Base-by-base conservation (phyloP, 1,140 invertebrate species). In the Bradysia coprophila region DNA sequence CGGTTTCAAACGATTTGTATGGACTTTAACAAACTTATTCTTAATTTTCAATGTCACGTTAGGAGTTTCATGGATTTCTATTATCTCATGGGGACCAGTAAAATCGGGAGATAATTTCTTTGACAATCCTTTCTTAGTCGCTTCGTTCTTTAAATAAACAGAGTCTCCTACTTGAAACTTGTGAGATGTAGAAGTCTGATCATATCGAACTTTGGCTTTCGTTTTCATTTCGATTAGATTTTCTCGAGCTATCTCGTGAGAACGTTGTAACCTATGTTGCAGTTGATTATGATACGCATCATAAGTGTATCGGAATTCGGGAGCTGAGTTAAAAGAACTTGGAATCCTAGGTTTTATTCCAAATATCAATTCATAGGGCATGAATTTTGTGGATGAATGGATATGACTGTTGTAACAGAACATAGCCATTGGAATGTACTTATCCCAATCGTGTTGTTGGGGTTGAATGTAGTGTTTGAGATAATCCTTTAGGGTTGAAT, bases 301-400 rank as follows among this genome's bases (percentile, higher is more conserved):
- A 38, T 58, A 59, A 16, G 46, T 51, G 43, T 52, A 51, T 33
- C 38, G 43, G 38, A 48, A 47, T 42, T 50, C 44, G 28, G 50
- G 46, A 32, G 40, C 24, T 45, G 39, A 15, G 22, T 32, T 45
- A 21, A 53, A 16, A 13, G 38, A 41, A 36, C 41, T 48, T 10
- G 54, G 51, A 16, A 59, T 16, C 20, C 24, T 32, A 4, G 59
- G 43, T 41, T 58, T 52, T 34, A 46, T 18, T 18, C 63, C 59
- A 43, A 58, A 62, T 8, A 67, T 8, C 16, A 67, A 23, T 49
- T 62, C 56, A 42, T 57, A 64, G 2, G 66, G 62, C 2, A 56
- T 55, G 18, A 44, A 62, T 10, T 52, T 48, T 1, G 59, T 67
- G 0, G 51, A 41, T 40, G 42, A 48, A 28, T 28, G 24, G 13